These are phyloP conservation scores for Apamea anceps DNA, from an alignment of 2,888 invertebrate genomes.

Conservation along the genomic window DNA sequence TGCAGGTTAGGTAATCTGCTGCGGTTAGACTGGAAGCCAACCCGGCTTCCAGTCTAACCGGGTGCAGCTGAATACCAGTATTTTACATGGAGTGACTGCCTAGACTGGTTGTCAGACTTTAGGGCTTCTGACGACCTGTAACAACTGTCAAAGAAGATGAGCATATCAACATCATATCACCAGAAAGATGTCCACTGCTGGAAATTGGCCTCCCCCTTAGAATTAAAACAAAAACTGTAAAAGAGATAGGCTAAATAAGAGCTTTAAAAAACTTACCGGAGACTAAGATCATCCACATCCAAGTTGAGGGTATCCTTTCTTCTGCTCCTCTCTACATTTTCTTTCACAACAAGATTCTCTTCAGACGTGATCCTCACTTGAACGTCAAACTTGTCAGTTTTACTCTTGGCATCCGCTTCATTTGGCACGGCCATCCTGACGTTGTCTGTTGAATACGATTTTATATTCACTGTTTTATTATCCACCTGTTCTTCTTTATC, in stretches of 20 bases:
- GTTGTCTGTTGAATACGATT: conserved; percentile 81
- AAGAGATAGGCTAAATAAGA: background rate
- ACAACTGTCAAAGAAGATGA: background rate
- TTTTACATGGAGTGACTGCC: too few species aligned
- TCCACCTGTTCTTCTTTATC: conserved; percentile 73
- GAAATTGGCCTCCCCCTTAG: background rate
- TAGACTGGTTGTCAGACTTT: too few species aligned
- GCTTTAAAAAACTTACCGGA: conserved; percentile 78
- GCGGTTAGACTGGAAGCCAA: too few species aligned
- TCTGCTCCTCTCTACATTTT: conserved; percentile 77
- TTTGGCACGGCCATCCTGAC: conserved; percentile 88
- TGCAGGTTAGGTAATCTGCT: too few species aligned
- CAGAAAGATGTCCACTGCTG: background rate
- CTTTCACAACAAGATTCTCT: conserved; percentile 86
- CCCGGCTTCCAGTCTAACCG: too few species aligned
- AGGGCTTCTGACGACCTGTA: too few species aligned
- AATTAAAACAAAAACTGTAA: background rate
- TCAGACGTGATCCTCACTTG: conserved; percentile 88
- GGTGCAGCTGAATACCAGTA: too few species aligned
- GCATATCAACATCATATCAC: background rate
- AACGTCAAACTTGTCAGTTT: conserved; percentile 87
- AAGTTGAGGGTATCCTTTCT: conserved; percentile 87
- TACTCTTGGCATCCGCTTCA: conserved; percentile 83
- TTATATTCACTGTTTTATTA: conserved; percentile 76
- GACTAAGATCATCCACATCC: conserved; percentile 89